Evolutionary conservation across 2,888 invertebrate species (phyloP).

Genomic region (Chymomyza procnemis): DNA sequence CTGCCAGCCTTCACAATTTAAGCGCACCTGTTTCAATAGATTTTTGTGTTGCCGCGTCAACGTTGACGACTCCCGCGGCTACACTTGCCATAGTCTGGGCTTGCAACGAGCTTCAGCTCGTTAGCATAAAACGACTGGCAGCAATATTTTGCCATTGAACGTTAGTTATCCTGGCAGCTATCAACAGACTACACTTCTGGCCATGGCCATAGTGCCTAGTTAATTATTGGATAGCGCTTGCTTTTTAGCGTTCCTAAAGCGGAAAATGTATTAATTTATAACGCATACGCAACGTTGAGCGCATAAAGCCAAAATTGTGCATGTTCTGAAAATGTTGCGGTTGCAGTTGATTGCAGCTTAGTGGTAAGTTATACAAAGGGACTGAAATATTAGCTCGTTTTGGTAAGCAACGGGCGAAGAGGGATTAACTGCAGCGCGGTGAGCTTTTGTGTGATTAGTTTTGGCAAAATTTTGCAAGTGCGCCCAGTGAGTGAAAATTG

Average conservation of each 20-base stretch:
- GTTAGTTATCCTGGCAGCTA: neutral
- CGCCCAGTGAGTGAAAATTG: no score
- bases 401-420: neutral
- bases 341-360: neutral
- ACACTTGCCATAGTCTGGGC: neutral
- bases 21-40: no score
- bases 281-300: constrained; percentile 34
- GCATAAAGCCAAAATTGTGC: constrained; percentile 19
- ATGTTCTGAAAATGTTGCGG: neutral
- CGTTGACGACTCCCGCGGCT: neutral
- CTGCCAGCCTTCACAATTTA: neutral
- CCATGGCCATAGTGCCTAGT: constrained; percentile 40
- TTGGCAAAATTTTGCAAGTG: neutral
- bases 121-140: neutral
- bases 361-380: neutral
- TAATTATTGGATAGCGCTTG: constrained; percentile 49
- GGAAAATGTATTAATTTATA: constrained; percentile 59
- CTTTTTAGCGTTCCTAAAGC: constrained; percentile 29
- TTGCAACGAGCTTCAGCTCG: neutral
- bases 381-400: neutral
- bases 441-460: neutral
- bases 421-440: neutral
- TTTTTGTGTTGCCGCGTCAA: neutral
- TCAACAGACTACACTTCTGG: neutral
- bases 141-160: constrained; percentile 1